Conservation (phyloP, 2,113 vertebrate species). For the Coptodon rendalli region DNA sequence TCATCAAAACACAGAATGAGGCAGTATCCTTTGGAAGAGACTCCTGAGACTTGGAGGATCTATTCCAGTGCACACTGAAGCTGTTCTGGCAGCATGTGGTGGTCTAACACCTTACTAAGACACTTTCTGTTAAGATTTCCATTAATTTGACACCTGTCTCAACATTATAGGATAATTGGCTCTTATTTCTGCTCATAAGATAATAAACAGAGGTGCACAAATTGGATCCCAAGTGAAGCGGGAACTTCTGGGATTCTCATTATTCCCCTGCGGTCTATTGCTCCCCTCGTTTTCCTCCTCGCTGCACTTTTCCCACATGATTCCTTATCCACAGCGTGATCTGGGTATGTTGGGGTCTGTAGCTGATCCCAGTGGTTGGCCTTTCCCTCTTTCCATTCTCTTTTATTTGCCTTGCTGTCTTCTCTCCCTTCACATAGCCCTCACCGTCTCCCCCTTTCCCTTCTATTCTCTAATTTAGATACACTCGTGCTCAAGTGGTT, state of each 20-base stretch:
- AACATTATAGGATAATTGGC: not conserved
- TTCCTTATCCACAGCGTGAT: slow-evolving; percentile 9
- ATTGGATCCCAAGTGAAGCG: not conserved
- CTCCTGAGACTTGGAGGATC: not conserved
- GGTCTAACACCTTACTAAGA: not conserved
- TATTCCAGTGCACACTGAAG: not conserved
- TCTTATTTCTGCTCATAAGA: not conserved
- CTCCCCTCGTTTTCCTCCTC: slow-evolving; percentile 2
- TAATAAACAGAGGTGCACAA: not conserved
- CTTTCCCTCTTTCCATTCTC: slow-evolving; percentile 5
- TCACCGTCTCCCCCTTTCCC: not conserved
- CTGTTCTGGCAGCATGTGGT: not conserved
- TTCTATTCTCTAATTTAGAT: not conserved
- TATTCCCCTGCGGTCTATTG: slow-evolving; percentile 26
- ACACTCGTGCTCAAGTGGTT: not conserved
- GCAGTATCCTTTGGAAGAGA: not conserved
- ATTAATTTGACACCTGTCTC: not conserved
- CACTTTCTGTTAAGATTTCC: not conserved
- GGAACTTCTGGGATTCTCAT: not conserved
- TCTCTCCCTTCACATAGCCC: not conserved
- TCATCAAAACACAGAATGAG: not conserved
- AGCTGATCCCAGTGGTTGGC: slow-evolving; percentile 20
- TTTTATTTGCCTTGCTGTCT: not conserved
- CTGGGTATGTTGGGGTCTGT: slow-evolving; percentile 11
- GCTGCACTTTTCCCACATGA: slow-evolving; percentile 46